These are phyloP conservation scores for Philhelius pedissequus DNA, from an alignment of 2,888 invertebrate genomes.

Conservation along the genomic window DNA sequence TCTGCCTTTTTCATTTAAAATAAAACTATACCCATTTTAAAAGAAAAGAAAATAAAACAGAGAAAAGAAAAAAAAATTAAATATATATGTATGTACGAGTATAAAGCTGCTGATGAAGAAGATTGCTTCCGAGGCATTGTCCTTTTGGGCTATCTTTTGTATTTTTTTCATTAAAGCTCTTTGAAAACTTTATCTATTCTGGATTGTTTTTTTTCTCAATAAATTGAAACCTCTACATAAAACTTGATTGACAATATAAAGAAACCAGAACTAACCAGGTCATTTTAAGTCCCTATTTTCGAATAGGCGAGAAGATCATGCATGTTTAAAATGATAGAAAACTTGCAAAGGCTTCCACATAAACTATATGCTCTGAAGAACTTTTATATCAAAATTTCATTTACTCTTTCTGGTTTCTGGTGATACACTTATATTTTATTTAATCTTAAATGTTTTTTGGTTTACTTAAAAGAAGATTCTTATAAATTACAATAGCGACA, in stretches of 20 bases:
- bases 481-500: no score
- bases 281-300: background rate
- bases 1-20: constrained; percentile 25
- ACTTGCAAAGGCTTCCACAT: background rate
- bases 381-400: background rate
- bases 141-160: constrained; percentile 19
- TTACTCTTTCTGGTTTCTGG: no score
- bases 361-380: background rate
- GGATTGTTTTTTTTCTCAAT: background rate
- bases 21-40: background rate
- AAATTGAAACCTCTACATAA: background rate
- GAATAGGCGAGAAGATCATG: background rate
- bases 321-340: background rate
- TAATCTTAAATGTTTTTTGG: no score
- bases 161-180: background rate
- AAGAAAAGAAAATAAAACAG: background rate
- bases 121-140: constrained; percentile 27
- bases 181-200: constrained; percentile 1
- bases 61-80: background rate
- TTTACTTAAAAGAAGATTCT: no score
- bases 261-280: background rate
- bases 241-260: background rate
- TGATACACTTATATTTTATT: no score
- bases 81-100: background rate
- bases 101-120: constrained; percentile 11